Evolutionary conservation across 2,888 invertebrate genomes (phyloP), one percentile per base, ranked within the genome.

Genomic region (Philonicus albiceps): DNA sequence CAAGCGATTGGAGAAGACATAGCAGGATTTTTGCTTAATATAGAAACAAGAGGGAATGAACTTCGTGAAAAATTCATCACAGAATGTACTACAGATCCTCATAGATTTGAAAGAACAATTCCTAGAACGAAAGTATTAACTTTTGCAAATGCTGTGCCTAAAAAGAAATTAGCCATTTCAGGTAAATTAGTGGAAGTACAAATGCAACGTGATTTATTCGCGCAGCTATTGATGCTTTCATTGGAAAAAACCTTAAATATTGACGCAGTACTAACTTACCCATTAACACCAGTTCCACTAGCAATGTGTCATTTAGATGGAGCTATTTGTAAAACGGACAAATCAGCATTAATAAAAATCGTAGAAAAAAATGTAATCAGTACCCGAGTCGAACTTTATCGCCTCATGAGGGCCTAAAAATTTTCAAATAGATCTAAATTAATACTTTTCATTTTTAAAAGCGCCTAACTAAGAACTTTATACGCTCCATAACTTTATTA

Each of bases 271-370:
- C 83, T 91, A 19, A 87, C 89, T 1, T 90, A 88, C 88, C 90
- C 90, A 4, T 86, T 90, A 40, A 90, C 90, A 6, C 89, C 89
- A 76, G 86, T 90, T 78, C 90, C 90, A 87, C 87, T 90, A 83
- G 89, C 89, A 3, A 86, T 90, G 89, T 90, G 90, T 86, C 90
- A 90, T 88, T 8, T 89, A n/a, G 89, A 90, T 88, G 89, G 89
- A 13, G 55, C 86, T 7, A 89, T 89, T 85, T 88, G 88, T 87
- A 90, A 90, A 85, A 90, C 90, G 27, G 81, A 89, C 64, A 90
- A 90, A 86, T 88, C 89, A 22, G 74, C 86, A 27, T 75, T 90
- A 78, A 84, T 89, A 73, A 89, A 89, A 87, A 87, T 55, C 72
- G 87, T 90, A n/a, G 89, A 89, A 80, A 88, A 89, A 86, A 85